These are phyloP conservation scores for Chelonus insularis DNA, from an alignment of 1,140 invertebrate species.

Conservation along the genomic window DNA sequence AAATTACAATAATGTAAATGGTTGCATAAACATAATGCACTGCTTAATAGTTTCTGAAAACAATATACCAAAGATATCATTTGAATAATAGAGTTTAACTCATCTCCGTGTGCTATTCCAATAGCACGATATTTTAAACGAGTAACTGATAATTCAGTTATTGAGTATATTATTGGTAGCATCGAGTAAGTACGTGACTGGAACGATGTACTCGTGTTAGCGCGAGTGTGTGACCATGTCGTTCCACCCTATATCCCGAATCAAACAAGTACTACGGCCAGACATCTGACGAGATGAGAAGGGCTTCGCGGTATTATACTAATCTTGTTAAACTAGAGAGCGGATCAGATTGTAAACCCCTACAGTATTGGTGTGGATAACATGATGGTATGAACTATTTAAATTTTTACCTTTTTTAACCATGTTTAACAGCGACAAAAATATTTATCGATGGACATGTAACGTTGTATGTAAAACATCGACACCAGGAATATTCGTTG, in stretches of 20 bases:
- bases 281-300: constrained; percentile 40
- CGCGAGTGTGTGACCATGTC: not conserved
- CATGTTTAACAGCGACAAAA: no score
- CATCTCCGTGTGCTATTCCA: not conserved
- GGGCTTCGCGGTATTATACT: constrained; percentile 49
- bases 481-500: constrained; percentile 40
- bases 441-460: no score
- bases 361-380: not conserved
- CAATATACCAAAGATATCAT: not conserved
- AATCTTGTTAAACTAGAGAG: constrained; percentile 48
- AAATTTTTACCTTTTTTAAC: no score
- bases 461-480: constrained; percentile 34
- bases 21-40: no score
- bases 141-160: constrained; percentile 11
- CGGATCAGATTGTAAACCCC: constrained; percentile 24
- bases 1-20: no score
- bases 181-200: constrained; percentile 9
- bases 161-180: not conserved
- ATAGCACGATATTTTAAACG: not conserved
- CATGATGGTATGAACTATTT: no score
- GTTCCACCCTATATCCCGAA: not conserved
- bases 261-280: constrained; percentile 24
- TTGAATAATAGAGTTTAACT: not conserved
- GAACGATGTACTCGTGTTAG: constrained; percentile 14
- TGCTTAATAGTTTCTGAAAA: no score